Conservation (phyloP, 2,797 vertebrate genomes). For the Anguilla obscura region DNA sequence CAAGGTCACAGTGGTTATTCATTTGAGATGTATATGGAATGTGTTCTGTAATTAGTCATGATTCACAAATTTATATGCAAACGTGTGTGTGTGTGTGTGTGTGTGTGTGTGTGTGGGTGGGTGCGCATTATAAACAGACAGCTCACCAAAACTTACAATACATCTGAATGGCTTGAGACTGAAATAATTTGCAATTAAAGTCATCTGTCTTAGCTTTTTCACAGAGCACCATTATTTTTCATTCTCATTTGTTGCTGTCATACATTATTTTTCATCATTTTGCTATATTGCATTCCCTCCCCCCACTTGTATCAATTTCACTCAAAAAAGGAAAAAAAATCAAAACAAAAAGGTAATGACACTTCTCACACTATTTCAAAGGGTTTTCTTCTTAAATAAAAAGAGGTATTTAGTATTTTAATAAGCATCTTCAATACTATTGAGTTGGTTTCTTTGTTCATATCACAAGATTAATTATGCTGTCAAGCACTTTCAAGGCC, state of each 20-base stretch:
- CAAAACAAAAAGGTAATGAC: constrained; percentile 82
- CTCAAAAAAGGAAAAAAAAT: constrained; percentile 65
- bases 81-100: background rate
- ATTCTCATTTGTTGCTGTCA: constrained; percentile 77
- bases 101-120: background rate
- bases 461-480: constrained; percentile 99
- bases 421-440: constrained; percentile 99
- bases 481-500: constrained; percentile 99
- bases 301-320: constrained; percentile 74
- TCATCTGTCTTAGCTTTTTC: constrained; percentile 40
- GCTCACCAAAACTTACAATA: constrained; percentile 14
- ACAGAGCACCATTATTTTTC: constrained; percentile 60
- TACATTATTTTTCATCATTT: constrained; percentile 79
- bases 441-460: constrained; percentile 99
- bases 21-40: background rate
- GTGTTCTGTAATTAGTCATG: constrained; percentile 10
- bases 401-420: constrained; percentile 98
- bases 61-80: background rate
- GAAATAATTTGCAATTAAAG: constrained; percentile 28
- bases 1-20: background rate
- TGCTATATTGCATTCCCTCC: constrained; percentile 50
- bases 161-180: constrained; percentile 18
- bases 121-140: background rate
- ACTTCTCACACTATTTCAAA: constrained; percentile 76
- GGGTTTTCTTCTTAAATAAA: constrained; percentile 73